Conservation (phyloP, 2,888 invertebrate species). For the Chelonus formosanus region DNA sequence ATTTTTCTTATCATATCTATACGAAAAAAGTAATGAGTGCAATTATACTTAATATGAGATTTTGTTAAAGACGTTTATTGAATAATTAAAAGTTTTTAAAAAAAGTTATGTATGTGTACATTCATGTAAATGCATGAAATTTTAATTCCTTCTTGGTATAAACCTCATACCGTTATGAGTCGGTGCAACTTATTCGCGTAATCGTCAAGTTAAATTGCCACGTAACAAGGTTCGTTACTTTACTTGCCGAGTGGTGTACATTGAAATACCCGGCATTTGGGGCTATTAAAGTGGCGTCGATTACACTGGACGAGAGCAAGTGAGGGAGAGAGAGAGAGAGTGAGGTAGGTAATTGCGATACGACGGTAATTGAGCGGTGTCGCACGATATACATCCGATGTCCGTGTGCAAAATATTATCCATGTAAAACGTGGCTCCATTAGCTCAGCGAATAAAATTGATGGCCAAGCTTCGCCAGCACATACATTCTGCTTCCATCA, state of each 20-base stretch:
- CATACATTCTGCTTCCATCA: background rate
- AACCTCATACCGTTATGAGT: conserved; percentile 31
- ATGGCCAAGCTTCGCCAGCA: conserved; percentile 23
- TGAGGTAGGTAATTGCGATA: conserved; percentile 45
- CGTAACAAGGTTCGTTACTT: conserved; percentile 45
- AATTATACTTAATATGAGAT: no score
- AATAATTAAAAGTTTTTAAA: no score
- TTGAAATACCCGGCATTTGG: conserved; percentile 46
- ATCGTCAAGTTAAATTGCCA: conserved; percentile 40
- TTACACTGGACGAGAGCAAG: conserved; percentile 38
- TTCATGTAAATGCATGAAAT: background rate
- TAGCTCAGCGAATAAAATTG: conserved; percentile 37
- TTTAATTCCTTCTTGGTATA: conserved; percentile 22
- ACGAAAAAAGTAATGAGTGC: no score
- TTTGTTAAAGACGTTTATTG: no score
- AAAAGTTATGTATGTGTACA: no score
- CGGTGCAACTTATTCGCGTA: conserved; percentile 32
- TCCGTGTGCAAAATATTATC: conserved; percentile 39
- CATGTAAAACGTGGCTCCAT: conserved; percentile 40
- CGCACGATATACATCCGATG: conserved; percentile 32
- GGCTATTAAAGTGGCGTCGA: conserved; percentile 47
- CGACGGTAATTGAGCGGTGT: conserved; percentile 47
- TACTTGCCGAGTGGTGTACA: conserved; percentile 34
- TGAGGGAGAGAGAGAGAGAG: background rate
- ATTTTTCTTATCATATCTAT: no score